These are phyloP conservation scores for Ptychodera flava DNA, from an alignment of 35 echinoderm and acorn worm genomes.

Conservation along the genomic window DNA sequence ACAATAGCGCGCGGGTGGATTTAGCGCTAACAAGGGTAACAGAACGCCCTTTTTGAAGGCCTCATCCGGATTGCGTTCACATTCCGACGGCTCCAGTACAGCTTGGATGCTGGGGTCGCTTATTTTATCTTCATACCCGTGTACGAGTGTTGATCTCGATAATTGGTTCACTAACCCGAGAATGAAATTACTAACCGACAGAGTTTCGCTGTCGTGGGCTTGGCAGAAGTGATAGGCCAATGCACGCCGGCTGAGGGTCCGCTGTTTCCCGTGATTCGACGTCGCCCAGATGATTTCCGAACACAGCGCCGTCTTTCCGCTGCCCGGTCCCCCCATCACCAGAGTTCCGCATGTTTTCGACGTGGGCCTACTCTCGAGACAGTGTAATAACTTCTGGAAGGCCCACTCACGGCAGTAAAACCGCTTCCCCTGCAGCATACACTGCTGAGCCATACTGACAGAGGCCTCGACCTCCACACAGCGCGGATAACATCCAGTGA, in stretches of 20 bases:
- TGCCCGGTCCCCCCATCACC: slow-evolving; percentile 93
- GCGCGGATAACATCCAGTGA: background rate
- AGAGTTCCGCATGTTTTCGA: slow-evolving; percentile 98
- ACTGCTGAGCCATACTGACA: slow-evolving; percentile 7
- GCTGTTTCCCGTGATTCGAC: slow-evolving; percentile 73
- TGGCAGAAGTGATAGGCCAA: slow-evolving; percentile 96
- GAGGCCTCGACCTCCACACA: background rate
- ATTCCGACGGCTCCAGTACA: slow-evolving; percentile 79
- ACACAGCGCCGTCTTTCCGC: slow-evolving; percentile 93
- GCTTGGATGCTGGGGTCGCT: slow-evolving; percentile 77
- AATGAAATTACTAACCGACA: slow-evolving; percentile 95
- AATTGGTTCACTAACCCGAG: slow-evolving; percentile 77
- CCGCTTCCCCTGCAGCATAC: slow-evolving; percentile 91
- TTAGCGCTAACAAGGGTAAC: slow-evolving; percentile 73
- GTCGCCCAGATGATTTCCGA: slow-evolving; percentile 93
- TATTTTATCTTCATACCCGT: slow-evolving; percentile 92
- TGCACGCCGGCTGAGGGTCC: slow-evolving; percentile 62
- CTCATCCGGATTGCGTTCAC: slow-evolving; percentile 96
- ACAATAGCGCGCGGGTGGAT: slow-evolving; percentile 78
- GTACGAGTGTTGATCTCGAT: slow-evolving; percentile 74
- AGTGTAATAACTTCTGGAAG: slow-evolving; percentile 96
- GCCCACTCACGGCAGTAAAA: slow-evolving; percentile 99
- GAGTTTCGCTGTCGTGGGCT: slow-evolving; percentile 74
- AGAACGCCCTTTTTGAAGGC: slow-evolving; percentile 97
- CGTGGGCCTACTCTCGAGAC: slow-evolving; percentile 79